Evolutionary conservation across 1,140 invertebrate genomes (phyloP), one percentile per base, ranked within the genome.

Genomic region (Venustaconcha ellipsiformis): DNA sequence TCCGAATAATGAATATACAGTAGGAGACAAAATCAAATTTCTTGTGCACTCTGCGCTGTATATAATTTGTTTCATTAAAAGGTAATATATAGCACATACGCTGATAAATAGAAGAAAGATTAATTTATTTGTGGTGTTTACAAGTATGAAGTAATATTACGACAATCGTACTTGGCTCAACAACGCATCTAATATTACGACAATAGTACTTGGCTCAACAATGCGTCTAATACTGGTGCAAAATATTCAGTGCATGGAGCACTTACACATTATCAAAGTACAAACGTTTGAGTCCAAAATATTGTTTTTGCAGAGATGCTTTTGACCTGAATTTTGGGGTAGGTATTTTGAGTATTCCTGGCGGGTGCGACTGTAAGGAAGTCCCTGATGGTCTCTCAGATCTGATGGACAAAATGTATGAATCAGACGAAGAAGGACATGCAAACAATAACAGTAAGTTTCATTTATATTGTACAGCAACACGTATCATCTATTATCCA

Each of bases 251-350:
- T 57, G 23, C 6, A 20, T 20, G 18, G 67, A 68, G 14, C 48
- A 17, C 17, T 1, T 68, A 57, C 20, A 55, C 37, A 17, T 15
- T 30, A 30, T 55, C n/a, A 14, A 8, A 17, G 12, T 62, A 57
- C 48, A 14, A n/a, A 57, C 55, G 0, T 17, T 26, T 11, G 17
- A 2, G 6, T 14, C 37, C n/a, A 18, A 18, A 55, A 57, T 55
- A 65, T 72, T 59, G 20, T 78, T 69, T 80, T 80, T 81, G 48
- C 87, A 97, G 96, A 88, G 96, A 96, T 91, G 95, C 96, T 0
- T 92, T 99, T 78, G 96, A 99, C 89, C 93, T 97, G 89, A 94
- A 97, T 85, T 93, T 97, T 89, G 95, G 96, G 8, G 93, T 99
- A 26, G 95, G 94, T 14, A 94, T 99, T 71, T 90, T 99, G 12